A percentile compares a stretch with the other conserved stretches of the same genome.
These are phyloP conservation scores for Lysandra bellargus DNA, from an alignment of 2,888 invertebrate species.

Conservation along the genomic window DNA sequence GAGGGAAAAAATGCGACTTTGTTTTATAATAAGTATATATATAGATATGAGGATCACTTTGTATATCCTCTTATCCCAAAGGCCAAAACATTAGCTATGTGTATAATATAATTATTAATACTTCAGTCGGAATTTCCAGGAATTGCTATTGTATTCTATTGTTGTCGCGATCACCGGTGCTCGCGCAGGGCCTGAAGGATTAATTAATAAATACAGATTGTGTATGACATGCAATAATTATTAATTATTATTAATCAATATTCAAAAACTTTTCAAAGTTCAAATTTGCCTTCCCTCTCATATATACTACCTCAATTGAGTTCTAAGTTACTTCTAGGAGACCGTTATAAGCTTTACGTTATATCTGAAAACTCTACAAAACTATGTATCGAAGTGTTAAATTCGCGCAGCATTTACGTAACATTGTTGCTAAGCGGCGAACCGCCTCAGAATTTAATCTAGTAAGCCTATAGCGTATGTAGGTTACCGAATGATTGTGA, in stretches of 20 bases:
- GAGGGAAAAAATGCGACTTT: no score
- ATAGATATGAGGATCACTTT: no score
- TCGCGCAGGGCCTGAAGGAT: no score
- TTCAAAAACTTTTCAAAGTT: neutral
- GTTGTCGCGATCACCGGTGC: no score
- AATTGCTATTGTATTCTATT: no score
- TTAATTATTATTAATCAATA: neutral
- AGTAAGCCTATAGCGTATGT: constrained; percentile 45
- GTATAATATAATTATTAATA: no score
- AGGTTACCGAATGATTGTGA: constrained; percentile 48
- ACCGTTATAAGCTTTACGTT: neutral
- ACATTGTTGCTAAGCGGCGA: constrained; percentile 26
- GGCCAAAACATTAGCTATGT: no score
- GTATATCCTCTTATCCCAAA: no score
- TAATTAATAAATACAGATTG: neutral
- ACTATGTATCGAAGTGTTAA: neutral
- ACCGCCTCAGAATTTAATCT: constrained; percentile 44
- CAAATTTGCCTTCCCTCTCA: neutral
- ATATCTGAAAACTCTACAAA: neutral
- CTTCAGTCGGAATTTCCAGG: no score
- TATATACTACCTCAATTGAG: neutral
- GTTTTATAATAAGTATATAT: no score
- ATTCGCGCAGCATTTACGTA: constrained; percentile 15
- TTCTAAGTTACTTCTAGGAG: neutral
- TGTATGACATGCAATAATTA: neutral